Evolutionary conservation across 1,140 invertebrate species (phyloP), one percentile per base, ranked within the genome.

Genomic region (Drosophila fuyamai): DNA sequence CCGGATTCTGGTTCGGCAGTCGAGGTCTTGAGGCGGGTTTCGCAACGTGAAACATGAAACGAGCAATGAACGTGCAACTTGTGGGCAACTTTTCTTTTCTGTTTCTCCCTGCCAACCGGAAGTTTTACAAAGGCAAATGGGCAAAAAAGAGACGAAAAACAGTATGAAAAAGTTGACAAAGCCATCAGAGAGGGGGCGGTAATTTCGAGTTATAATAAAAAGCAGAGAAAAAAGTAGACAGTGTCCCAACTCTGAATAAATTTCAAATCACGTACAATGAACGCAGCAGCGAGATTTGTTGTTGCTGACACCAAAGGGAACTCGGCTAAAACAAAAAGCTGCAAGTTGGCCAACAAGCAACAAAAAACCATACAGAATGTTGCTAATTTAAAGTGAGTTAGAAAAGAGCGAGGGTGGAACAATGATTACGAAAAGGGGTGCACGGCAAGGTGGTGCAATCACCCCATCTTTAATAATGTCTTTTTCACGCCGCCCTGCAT

Each of bases 51-150:
- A 81, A 78, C 81, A 78, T 67, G 67, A 85, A 81, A 70, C 81
- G 81, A 74, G 50, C 78, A 66, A 38, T 68, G 65, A 35, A 71
- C 65, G 67, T 71, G 51, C 67, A 71, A 71, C 67, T 76, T 83
- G 76, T 79, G 80, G 80, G 76, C 76, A 85, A 86, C 78, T 78
- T 75, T 82, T 62, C 74, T 73, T 61, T 50, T 73, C 47, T 55
- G 53, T 73, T 62, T 75, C 68, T 79, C 85, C 80, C 61, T 58
- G 40, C 60, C 81, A 79, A 86, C 83, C 83, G 83, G 83, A 86
- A 86, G 83, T 86, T 86, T 86, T 88, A 86, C 83, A 86, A 86
- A 86, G 76, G 83, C 83, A 82, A 86, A 82, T 79, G 83, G 82
- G 83, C 83, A 88, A 86, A 86, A 86, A 82, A 61, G 58, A 63